A percentile compares a stretch with the other conserved stretches of the same genome.
phyloP scores from a whole-genome alignment of 2,797 vertebrate genomes.

The Bovichtus variegatus region DNA sequence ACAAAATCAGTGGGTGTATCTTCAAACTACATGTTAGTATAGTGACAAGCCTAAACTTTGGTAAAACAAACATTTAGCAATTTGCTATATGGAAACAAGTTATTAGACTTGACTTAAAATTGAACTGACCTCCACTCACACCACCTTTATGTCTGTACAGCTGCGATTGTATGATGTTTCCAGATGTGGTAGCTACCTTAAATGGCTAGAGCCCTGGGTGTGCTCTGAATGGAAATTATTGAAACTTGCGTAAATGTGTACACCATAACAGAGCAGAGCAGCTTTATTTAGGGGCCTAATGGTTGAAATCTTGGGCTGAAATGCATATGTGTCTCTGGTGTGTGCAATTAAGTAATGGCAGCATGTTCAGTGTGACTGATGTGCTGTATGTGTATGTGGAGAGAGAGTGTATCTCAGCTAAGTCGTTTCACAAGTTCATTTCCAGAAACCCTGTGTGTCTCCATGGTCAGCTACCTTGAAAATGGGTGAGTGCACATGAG shows the following conservation, averaged over 20 bases:
- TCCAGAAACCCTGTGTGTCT: slow-evolving; percentile 22
- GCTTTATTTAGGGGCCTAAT: not conserved
- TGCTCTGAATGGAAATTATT: not conserved
- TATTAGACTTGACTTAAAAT: slow-evolving; percentile 1
- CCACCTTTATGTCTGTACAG: not conserved
- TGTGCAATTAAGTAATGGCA: slow-evolving; percentile 13
- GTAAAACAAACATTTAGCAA: not conserved
- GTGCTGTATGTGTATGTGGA: slow-evolving; percentile 12
- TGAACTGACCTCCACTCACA: not conserved
- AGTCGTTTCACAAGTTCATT: slow-evolving; percentile 31
- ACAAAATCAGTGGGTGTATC: not conserved
- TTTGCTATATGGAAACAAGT: not conserved
- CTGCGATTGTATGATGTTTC: not conserved
- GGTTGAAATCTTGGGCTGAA: not conserved
- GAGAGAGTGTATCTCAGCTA: slow-evolving; percentile 23
- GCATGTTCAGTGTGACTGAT: slow-evolving; percentile 33
- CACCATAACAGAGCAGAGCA: not conserved
- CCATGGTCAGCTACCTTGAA: slow-evolving; percentile 43
- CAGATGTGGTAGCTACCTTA: slow-evolving; percentile 26
- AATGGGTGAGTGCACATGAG: slow-evolving; percentile 23
- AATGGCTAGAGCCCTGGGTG: slow-evolving; percentile 11
- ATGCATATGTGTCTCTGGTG: slow-evolving; percentile 12
- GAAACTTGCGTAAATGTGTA: not conserved
- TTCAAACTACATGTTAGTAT: slow-evolving; percentile 13
- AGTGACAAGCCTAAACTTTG: not conserved